Evolutionary conservation across 2,888 invertebrate species (phyloP).

Genomic region (Candidula unifasciata): DNA sequence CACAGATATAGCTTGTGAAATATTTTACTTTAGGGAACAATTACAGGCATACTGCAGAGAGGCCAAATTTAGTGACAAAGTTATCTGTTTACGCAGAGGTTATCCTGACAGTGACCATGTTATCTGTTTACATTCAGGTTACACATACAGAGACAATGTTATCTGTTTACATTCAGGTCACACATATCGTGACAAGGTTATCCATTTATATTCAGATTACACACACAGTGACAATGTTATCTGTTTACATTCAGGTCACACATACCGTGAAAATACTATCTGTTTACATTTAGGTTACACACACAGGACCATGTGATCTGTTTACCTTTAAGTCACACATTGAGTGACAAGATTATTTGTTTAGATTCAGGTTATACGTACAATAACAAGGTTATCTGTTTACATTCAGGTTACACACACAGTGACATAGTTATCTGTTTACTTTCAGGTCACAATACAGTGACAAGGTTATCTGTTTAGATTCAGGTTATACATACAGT

Average conservation of each 20-base stretch:
- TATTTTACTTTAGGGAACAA: no score
- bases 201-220: neutral
- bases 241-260: neutral
- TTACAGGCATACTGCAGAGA: no score
- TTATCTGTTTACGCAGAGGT: neutral
- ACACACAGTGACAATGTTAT: neutral
- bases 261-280: neutral
- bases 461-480: no score
- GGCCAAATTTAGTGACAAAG: neutral
- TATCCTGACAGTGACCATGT: neutral
- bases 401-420: neutral
- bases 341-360: no score
- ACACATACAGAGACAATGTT: no score
- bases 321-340: no score
- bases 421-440: neutral
- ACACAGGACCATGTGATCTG: no score
- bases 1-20: no score
- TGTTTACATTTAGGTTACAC: neutral
- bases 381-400: neutral
- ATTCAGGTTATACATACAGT: no score
- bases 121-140: neutral
- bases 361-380: neutral
- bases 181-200: no score
- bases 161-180: no score
- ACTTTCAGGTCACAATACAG: neutral